Conservation (phyloP, 2,888 invertebrate species). For the Clunio marinus region DNA sequence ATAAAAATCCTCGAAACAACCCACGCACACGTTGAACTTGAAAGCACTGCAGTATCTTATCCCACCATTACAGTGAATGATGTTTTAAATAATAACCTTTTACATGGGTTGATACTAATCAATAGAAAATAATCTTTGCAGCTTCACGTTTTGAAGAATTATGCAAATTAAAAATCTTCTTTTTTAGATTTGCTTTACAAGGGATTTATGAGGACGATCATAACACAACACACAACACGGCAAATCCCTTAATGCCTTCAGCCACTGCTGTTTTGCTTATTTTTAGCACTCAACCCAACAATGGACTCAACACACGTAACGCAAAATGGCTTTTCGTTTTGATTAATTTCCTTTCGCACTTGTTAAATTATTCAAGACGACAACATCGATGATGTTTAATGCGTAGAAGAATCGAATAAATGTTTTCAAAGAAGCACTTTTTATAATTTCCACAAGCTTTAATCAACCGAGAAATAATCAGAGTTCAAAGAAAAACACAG, state of each 20-base stretch:
- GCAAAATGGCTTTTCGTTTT: background rate
- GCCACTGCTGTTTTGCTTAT: slow-evolving; percentile 18
- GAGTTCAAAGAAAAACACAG: background rate
- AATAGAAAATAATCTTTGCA: too few relatives aligned
- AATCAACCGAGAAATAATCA: background rate
- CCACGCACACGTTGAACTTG: too few relatives aligned
- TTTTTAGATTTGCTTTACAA: background rate
- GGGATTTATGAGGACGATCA: background rate
- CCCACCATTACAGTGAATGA: too few relatives aligned
- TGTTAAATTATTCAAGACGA: background rate
- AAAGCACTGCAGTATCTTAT: too few relatives aligned
- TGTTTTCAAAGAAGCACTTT: slow-evolving; percentile 4
- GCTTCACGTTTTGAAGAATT: background rate
- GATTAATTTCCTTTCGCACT: background rate
- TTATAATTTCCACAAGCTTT: too few relatives aligned
- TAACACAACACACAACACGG: background rate
- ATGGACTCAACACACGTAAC: background rate
- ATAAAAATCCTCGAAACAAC: too few relatives aligned
- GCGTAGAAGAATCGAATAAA: slow-evolving; percentile 1
- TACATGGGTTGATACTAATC: too few relatives aligned
- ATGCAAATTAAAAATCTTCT: slow-evolving; percentile 2
- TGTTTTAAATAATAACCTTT: too few relatives aligned
- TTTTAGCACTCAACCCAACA: background rate
- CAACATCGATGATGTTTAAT: background rate
- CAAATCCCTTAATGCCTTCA: too few relatives aligned